These are phyloP conservation scores for Odontamblyopus rebecca DNA, from an alignment of 2,797 vertebrate species.

Conservation along the genomic window DNA sequence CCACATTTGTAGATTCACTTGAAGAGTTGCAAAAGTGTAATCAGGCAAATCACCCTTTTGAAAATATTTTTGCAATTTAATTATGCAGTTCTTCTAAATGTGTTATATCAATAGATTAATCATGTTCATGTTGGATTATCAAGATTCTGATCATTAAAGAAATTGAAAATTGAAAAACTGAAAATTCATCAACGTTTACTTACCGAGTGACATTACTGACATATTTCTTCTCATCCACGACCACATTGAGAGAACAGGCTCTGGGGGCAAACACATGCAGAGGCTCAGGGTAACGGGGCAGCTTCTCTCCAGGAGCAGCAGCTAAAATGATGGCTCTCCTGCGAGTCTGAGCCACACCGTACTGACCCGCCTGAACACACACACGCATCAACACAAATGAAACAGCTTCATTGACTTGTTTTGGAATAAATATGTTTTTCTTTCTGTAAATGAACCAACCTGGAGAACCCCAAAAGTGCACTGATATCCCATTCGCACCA, in stretches of 20 bases:
- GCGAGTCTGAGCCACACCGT: slow-evolving; percentile 92
- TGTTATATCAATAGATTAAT: too few relatives aligned
- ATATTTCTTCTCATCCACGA: slow-evolving; percentile 92
- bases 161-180: too few relatives aligned
- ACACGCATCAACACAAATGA: neutral
- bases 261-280: slow-evolving; percentile 94
- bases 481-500: slow-evolving; percentile 97
- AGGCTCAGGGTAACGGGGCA: slow-evolving; percentile 92
- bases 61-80: too few relatives aligned
- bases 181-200: slow-evolving; percentile 13
- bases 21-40: too few relatives aligned
- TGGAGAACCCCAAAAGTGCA: slow-evolving; percentile 96
- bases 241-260: slow-evolving; percentile 92
- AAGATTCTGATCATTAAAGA: too few relatives aligned
- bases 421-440: neutral
- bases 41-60: too few relatives aligned
- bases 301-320: slow-evolving; percentile 90
- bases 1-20: too few relatives aligned
- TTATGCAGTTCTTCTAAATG: too few relatives aligned
- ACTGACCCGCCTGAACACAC: slow-evolving; percentile 88
- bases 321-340: slow-evolving; percentile 93
- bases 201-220: slow-evolving; percentile 95
- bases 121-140: too few relatives aligned
- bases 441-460: slow-evolving; percentile 63
- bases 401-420: neutral